These are phyloP conservation scores for Cottoperca gobio DNA, from an alignment of 2,797 vertebrate genomes.

Conservation along the genomic window DNA sequence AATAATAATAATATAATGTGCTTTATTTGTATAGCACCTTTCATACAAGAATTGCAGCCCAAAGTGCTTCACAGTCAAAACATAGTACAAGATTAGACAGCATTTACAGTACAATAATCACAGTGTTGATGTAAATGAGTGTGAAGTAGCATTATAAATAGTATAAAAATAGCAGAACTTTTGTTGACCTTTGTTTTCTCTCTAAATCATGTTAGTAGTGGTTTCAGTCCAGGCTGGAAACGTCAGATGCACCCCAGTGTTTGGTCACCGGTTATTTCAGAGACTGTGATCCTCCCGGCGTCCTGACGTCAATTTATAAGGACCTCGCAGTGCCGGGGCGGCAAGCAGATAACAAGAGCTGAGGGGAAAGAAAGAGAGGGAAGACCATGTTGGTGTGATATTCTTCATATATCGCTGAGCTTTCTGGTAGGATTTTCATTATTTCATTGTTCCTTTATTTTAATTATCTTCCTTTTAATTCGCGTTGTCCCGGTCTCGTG, in stretches of 20 bases:
- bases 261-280: conserved; percentile 80
- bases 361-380: neutral
- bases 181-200: neutral
- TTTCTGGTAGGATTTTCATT: conserved; percentile 62
- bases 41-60: too few relatives aligned
- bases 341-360: conserved; percentile 33
- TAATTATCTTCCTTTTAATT: neutral
- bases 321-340: conserved; percentile 57
- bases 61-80: too few relatives aligned
- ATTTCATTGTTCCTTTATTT: neutral
- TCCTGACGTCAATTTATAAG: conserved; percentile 80
- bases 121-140: too few relatives aligned
- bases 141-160: too few relatives aligned
- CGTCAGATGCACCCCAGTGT: conserved; percentile 64
- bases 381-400: conserved; percentile 55
- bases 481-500: neutral
- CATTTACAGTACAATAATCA: too few relatives aligned
- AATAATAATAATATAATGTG: too few relatives aligned
- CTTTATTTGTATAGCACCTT: too few relatives aligned
- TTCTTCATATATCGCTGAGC: conserved; percentile 9
- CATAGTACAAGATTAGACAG: too few relatives aligned
- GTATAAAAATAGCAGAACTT: too few relatives aligned
- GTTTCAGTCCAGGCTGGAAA: conserved; percentile 1
- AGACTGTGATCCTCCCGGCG: conserved; percentile 63
- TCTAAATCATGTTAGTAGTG: neutral